Evolutionary conservation across 2,797 vertebrate genomes (phyloP), one percentile per base, ranked within the genome.

Genomic region (Melanotaenia parkinsoni): DNA sequence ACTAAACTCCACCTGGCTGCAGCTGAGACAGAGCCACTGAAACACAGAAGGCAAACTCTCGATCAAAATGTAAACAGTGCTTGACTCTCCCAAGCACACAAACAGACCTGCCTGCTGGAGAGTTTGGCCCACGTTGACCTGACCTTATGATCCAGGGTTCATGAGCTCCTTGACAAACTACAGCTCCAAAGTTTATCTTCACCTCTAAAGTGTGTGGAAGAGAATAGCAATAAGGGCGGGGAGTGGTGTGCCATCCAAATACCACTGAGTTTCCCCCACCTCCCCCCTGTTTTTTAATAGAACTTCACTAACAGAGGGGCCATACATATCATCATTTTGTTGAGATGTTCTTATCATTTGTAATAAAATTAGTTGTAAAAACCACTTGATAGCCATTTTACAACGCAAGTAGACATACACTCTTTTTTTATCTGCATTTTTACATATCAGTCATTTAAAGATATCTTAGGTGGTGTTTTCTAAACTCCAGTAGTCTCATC

Each of bases 111-210:
- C 86, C 87, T 81, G 77, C 79, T 45, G 81, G 70, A 86, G 86
- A 85, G 77, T 78, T 85, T 75, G 83, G 74, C 89, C 79, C 86
- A 70, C 72, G 58, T n/a, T 86, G 86, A 86, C 89, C 89, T 84
- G 90, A 91, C 89, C 89, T 90, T 37, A 35, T 40, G 74, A 85
- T 87, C 76, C 62, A 62, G 81, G 74, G 87, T 83, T 86, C 80
- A 80, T 28, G 67, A 57, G 78, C 53, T 81, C 76, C 85, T 79
- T 86, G 82, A 87, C 87, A 87, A 85, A 84, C 74, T 86, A 76
- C 72, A 79, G 72, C 82, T 78, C 79, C 75, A 77, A 82, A 82
- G 62, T 81, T 82, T 80, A 71, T 79, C 70, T 67, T 80, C 86
- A 76, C 85, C 83, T 81, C 72, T 65, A 54, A 57, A 82, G 62